These are phyloP conservation scores for Euclidia mi DNA, from an alignment of 2,888 invertebrate genomes.

Conservation along the genomic window DNA sequence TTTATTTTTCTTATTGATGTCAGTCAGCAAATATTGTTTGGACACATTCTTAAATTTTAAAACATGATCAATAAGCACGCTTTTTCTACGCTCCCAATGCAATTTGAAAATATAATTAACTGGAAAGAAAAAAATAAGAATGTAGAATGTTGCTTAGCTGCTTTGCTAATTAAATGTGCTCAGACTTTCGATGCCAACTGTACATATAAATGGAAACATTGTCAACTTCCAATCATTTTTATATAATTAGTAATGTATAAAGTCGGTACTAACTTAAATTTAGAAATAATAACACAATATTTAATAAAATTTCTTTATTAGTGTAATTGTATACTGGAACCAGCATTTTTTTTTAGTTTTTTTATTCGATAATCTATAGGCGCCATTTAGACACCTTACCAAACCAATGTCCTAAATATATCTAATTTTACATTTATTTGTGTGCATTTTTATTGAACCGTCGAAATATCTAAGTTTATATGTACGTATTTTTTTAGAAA, in stretches of 20 bases:
- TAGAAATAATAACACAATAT: conserved; percentile 51
- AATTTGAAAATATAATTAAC: too few relatives aligned
- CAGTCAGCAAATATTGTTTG: too few relatives aligned
- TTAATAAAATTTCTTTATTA: conserved; percentile 64
- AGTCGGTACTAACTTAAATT: neutral
- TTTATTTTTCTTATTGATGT: too few relatives aligned
- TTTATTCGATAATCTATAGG: conserved; percentile 55
- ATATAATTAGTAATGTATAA: neutral
- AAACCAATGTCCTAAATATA: conserved; percentile 65
- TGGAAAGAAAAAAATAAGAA: too few relatives aligned
- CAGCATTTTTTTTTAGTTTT: conserved; percentile 56
- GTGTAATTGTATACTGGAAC: conserved; percentile 66
- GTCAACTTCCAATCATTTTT: neutral
- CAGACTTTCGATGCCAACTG: too few relatives aligned
- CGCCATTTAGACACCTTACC: conserved; percentile 59
- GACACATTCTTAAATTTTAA: too few relatives aligned
- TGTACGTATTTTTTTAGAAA: conserved; percentile 24
- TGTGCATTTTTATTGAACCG: conserved; percentile 48
- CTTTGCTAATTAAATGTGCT: too few relatives aligned
- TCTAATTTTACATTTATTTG: conserved; percentile 50
- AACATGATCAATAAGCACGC: too few relatives aligned
- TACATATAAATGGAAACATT: too few relatives aligned
- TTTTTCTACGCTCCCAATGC: too few relatives aligned
- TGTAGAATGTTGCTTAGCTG: too few relatives aligned
- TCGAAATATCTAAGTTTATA: conserved; percentile 24